Conservation (phyloP, 2,113 vertebrate genomes). For the Pimephales promelas region DNA sequence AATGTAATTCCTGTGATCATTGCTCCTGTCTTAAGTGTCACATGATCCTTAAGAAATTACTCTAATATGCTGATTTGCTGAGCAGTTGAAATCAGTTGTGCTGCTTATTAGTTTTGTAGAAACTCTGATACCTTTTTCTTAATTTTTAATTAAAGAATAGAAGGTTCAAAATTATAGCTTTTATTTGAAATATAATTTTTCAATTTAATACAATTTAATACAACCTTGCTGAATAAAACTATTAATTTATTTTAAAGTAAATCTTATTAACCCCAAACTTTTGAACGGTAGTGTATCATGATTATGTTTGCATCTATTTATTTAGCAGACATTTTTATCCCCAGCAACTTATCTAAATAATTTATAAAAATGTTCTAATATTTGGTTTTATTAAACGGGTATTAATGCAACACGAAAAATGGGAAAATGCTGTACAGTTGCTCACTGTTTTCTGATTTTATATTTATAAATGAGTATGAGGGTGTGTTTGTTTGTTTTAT, state of each 20-base stretch:
- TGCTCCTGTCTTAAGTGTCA: background rate
- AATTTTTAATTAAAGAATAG: background rate
- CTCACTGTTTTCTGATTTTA: constrained; percentile 7
- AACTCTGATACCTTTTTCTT: background rate
- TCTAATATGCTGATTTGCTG: background rate
- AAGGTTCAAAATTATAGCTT: background rate
- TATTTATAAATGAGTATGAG: background rate
- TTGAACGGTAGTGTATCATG: background rate
- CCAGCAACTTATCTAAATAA: background rate
- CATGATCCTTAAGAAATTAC: background rate
- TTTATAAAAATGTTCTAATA: background rate
- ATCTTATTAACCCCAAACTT: background rate
- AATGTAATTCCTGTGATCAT: background rate
- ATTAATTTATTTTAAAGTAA: background rate
- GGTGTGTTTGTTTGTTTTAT: constrained; percentile 43
- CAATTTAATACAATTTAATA: too few species aligned
- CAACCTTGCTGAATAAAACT: background rate
- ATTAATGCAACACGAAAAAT: background rate
- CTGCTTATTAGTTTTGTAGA: too few species aligned
- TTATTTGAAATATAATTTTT: background rate
- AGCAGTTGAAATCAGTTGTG: too few species aligned
- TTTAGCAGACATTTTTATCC: background rate
- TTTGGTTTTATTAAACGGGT: constrained; percentile 27
- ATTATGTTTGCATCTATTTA: background rate
- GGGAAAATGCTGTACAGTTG: constrained; percentile 6